Percentiles rank a stretch among this genome's conserved stretches.
These are phyloP conservation scores for Andrena chrysosceles DNA, from an alignment of 2,888 invertebrate genomes.

Conservation along the genomic window DNA sequence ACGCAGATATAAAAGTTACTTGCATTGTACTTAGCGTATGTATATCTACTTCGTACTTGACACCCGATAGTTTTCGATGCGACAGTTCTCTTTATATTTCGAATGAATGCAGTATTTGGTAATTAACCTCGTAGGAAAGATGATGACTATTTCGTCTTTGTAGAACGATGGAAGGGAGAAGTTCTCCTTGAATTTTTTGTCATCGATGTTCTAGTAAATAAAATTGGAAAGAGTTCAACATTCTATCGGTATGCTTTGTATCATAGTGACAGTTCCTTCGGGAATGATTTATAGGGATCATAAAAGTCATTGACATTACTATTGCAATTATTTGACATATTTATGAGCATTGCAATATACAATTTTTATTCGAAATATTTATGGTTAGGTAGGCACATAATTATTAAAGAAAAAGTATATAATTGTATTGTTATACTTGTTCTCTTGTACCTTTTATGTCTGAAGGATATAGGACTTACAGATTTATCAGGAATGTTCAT, in stretches of 20 bases:
- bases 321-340: not conserved
- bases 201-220: constrained; percentile 11
- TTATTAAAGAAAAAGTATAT: not conserved
- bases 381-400: not conserved
- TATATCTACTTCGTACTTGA: not conserved
- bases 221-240: not conserved
- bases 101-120: constrained; percentile 32
- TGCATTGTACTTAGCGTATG: constrained; percentile 3
- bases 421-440: not conserved
- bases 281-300: constrained; percentile 37
- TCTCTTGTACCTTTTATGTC: not conserved
- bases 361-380: constrained; percentile 1
- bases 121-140: constrained; percentile 69
- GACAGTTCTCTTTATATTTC: not conserved
- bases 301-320: constrained; percentile 29
- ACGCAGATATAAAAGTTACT: constrained; percentile 71
- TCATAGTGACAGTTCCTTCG: constrained; percentile 24
- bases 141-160: constrained; percentile 51
- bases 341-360: not conserved
- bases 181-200: constrained; percentile 56
- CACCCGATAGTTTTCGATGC: not conserved
- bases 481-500: not conserved
- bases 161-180: constrained; percentile 40
- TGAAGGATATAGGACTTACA: not conserved
- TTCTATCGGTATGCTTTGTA: not conserved